Percentiles rank a stretch among this genome's conserved stretches.
phyloP scores from a whole-genome alignment of 1,140 invertebrate genomes.

The Apis florea region DNA sequence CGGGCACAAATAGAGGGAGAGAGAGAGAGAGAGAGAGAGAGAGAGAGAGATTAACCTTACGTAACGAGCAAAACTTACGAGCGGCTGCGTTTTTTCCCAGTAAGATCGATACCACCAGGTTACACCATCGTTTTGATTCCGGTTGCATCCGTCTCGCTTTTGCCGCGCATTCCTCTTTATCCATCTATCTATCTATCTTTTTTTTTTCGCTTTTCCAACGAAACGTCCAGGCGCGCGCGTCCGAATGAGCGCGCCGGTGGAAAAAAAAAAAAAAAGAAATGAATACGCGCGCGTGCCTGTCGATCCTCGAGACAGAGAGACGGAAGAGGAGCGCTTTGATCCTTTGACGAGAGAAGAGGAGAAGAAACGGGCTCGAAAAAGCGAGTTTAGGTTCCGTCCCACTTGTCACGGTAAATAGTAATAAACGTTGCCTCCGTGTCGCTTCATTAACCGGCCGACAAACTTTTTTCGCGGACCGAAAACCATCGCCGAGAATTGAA shows the following conservation, averaged over 20 bases:
- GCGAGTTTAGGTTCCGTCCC: constrained; percentile 24
- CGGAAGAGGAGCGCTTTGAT: constrained; percentile 31
- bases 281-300: background rate
- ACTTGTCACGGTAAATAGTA: constrained; percentile 33
- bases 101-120: constrained; percentile 35
- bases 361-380: background rate
- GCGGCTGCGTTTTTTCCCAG: background rate
- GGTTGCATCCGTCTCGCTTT: constrained; percentile 7
- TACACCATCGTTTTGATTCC: constrained; percentile 18
- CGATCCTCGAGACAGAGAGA: constrained; percentile 13
- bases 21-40: no score
- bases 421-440: background rate
- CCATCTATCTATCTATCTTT: background rate
- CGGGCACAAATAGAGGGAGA: constrained; percentile 31
- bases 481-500: background rate
- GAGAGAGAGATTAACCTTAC: constrained; percentile 37
- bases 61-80: constrained; percentile 23
- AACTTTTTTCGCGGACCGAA: constrained; percentile 4
- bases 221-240: background rate
- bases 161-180: constrained; percentile 6
- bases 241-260: constrained; percentile 4
- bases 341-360: constrained; percentile 28
- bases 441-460: constrained; percentile 2
- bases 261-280: constrained; percentile 1
- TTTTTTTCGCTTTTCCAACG: constrained; percentile 5